These are phyloP conservation scores for Coturnix japonica DNA, from an alignment of 2,113 vertebrate genomes.

Conservation along the genomic window DNA sequence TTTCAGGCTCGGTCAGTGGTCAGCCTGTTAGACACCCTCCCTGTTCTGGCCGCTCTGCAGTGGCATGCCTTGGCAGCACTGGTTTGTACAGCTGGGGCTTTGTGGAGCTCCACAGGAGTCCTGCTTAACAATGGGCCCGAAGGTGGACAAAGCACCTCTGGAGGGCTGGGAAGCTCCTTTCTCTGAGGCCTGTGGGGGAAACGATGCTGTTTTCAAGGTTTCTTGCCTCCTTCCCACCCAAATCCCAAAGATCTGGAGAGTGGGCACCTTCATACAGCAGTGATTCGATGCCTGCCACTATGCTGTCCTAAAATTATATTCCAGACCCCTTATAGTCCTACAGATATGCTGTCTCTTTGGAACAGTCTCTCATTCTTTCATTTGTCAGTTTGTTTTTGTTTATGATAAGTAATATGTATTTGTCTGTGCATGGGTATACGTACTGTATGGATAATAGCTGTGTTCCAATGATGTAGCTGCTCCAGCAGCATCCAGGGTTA, in stretches of 20 bases:
- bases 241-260: background rate
- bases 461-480: background rate
- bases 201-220: background rate
- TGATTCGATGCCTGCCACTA: background rate
- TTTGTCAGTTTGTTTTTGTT: background rate
- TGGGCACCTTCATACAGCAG: background rate
- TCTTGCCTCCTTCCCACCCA: background rate
- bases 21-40: conserved; percentile 74
- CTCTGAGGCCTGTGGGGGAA: background rate
- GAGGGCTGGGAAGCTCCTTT: background rate
- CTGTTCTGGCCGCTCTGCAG: conserved; percentile 62
- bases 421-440: background rate
- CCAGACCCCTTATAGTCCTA: background rate
- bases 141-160: conserved; percentile 41
- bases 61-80: conserved; percentile 73
- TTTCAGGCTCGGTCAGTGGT: conserved; percentile 73
- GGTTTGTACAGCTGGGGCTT: conserved; percentile 91
- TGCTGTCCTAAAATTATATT: background rate
- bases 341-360: background rate
- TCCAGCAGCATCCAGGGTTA: background rate
- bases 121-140: conserved; percentile 27
- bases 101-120: conserved; percentile 58
- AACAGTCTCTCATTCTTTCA: background rate
- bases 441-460: background rate
- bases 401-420: background rate